phyloP scores from a whole-genome alignment of 37 sponge, comb jelly and placozoan species.

The Spongilla lacustris region DNA sequence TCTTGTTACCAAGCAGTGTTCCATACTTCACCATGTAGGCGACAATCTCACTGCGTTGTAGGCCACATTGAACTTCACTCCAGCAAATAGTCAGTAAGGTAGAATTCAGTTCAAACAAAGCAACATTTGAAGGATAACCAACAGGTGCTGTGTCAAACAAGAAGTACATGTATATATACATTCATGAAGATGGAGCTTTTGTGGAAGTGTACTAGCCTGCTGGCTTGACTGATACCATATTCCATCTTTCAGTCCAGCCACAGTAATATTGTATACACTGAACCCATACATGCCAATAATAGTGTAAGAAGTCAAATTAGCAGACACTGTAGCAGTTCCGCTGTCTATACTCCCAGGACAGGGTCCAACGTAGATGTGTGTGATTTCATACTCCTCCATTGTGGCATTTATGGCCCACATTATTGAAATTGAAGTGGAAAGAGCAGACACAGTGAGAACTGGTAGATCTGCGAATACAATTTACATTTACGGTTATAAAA shows the following conservation, averaged over 20 bases:
- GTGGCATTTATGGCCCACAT: not conserved
- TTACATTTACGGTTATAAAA: too few species aligned
- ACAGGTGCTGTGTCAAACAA: not conserved
- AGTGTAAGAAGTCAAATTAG: not conserved
- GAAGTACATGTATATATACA: not conserved
- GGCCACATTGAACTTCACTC: not conserved
- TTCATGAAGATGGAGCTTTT: not conserved
- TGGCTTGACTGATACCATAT: not conserved
- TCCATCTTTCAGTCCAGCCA: not conserved
- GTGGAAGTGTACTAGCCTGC: not conserved
- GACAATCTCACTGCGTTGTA: not conserved
- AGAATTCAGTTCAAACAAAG: not conserved
- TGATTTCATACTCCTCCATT: not conserved
- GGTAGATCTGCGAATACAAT: not conserved
- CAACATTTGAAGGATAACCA: not conserved
- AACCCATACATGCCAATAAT: not conserved
- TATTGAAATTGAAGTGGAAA: not conserved
- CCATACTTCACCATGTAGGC: not conserved
- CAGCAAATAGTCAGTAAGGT: not conserved
- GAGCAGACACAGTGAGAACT: not conserved
- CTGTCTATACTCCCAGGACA: not conserved
- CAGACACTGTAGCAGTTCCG: not conserved
- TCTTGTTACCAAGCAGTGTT: not conserved
- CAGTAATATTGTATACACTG: not conserved
- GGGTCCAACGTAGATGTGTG: not conserved